Evolutionary conservation across 2,888 invertebrate species (phyloP).

Genomic region (Germaria angustata): DNA sequence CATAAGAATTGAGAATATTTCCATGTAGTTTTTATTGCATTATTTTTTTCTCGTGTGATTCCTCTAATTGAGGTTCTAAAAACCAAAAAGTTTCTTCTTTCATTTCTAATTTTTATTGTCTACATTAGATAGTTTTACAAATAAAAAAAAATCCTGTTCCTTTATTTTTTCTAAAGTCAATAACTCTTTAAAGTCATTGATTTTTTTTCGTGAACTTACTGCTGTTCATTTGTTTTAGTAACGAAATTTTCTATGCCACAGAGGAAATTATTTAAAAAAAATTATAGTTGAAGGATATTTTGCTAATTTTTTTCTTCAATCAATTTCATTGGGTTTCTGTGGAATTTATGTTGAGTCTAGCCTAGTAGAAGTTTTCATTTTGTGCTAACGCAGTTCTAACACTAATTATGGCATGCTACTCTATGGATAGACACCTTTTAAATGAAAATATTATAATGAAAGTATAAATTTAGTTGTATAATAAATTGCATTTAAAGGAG

Average conservation of each 20-base stretch:
- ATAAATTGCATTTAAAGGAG: not conserved
- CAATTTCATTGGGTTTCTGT: slow-evolving; percentile 29
- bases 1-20: not conserved
- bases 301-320: slow-evolving; percentile 1
- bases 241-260: not conserved
- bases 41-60: not conserved
- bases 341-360: slow-evolving; percentile 50
- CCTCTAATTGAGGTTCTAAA: slow-evolving; percentile 36
- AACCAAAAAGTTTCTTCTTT: not conserved
- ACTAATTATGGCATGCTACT: slow-evolving; percentile 9
- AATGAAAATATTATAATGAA: slow-evolving; percentile 19
- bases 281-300: not conserved
- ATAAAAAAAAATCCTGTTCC: not conserved
- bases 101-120: slow-evolving; percentile 7
- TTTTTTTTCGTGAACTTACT: slow-evolving; percentile 11
- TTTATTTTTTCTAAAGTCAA: slow-evolving; percentile 17
- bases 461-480: not conserved
- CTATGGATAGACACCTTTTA: slow-evolving; percentile 20
- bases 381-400: slow-evolving; percentile 16
- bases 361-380: slow-evolving; percentile 36
- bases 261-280: not conserved
- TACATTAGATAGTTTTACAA: not conserved
- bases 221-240: slow-evolving; percentile 29
- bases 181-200: slow-evolving; percentile 35
- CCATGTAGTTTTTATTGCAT: too few relatives aligned